phyloP scores from a whole-genome alignment of 1,140 invertebrate genomes.

The Eumaeus atala region DNA sequence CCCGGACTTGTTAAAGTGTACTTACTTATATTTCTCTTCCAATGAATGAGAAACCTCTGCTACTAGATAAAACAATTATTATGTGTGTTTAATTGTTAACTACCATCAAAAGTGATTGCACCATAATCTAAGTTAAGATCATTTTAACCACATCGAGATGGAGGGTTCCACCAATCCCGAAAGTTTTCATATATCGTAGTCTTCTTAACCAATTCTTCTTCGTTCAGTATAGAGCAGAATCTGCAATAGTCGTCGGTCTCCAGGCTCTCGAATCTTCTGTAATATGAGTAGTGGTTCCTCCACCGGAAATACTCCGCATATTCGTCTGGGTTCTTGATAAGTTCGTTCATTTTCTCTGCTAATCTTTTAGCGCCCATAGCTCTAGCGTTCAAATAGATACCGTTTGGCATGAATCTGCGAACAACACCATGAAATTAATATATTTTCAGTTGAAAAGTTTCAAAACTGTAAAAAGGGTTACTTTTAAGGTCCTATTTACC shows the following conservation, averaged over 20 bases:
- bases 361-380: slow-evolving; percentile 36
- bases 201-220: slow-evolving; percentile 34
- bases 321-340: slow-evolving; percentile 39
- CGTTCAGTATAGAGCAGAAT: slow-evolving; percentile 45
- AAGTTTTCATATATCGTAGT: slow-evolving; percentile 36
- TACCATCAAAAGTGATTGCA: neutral
- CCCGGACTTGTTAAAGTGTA: no score
- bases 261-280: slow-evolving; percentile 29
- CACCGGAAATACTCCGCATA: slow-evolving; percentile 53
- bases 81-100: no score
- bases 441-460: no score
- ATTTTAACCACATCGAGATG: slow-evolving; percentile 23
- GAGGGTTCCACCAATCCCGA: slow-evolving; percentile 39
- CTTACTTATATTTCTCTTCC: no score
- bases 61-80: no score
- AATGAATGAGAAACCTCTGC: no score
- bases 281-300: slow-evolving; percentile 49
- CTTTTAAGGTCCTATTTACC: no score
- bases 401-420: slow-evolving; percentile 60
- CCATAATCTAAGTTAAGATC: neutral
- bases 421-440: neutral
- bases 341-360: slow-evolving; percentile 39
- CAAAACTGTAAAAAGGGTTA: no score
- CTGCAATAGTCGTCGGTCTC: slow-evolving; percentile 51
- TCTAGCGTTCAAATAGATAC: slow-evolving; percentile 52